phyloP scores from a whole-genome alignment of 2,113 vertebrate genomes.

The Cyanoliseus patagonus region DNA sequence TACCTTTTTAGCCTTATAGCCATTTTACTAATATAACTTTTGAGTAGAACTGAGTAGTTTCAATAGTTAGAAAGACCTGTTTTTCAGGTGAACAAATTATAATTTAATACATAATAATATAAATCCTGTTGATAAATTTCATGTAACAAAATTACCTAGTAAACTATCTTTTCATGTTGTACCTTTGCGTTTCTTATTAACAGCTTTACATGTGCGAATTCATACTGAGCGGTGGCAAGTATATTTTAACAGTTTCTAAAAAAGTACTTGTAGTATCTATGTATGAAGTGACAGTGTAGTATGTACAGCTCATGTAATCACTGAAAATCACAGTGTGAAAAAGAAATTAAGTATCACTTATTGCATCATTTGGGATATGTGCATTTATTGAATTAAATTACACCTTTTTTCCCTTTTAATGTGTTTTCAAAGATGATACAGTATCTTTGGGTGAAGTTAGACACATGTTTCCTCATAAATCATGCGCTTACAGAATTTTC shows the following conservation, averaged over 20 bases:
- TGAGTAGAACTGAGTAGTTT: neutral
- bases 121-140: neutral
- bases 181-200: neutral
- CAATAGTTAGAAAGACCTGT: neutral
- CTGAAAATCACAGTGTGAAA: neutral
- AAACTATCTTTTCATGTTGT: neutral
- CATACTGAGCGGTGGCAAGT: neutral
- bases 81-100: neutral
- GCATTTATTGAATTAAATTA: neutral
- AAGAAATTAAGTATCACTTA: neutral
- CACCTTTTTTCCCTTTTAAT: neutral
- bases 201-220: neutral
- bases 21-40: neutral
- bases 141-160: neutral
- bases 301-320: neutral
- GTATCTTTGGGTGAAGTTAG: neutral
- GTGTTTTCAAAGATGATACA: neutral
- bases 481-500: neutral
- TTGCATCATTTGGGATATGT: neutral
- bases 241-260: neutral
- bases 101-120: neutral
- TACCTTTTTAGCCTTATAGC: neutral
- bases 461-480: fast-evolving
- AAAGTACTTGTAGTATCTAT: neutral
- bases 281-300: neutral